Percentiles rank a stretch among this genome's conserved stretches.
Evolutionary conservation across 2,113 vertebrate genomes (phyloP).

Genomic region (Notechis scutatus): DNA sequence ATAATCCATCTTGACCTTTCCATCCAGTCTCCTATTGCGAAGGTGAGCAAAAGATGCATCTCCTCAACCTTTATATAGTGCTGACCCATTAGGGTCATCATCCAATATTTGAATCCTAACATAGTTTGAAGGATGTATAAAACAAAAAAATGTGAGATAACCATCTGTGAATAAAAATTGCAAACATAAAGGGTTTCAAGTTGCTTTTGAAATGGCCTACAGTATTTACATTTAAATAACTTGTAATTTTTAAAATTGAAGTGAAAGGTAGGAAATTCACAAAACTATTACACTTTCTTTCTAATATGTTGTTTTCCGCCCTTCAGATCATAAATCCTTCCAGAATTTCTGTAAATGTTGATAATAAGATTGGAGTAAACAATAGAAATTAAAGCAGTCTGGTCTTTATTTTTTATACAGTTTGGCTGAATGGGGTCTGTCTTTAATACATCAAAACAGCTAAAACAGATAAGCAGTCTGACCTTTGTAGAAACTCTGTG

Average conservation of each 20-base stretch:
- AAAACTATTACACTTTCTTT: not conserved
- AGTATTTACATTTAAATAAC: slow-evolving; percentile 18
- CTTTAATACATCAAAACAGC: slow-evolving; percentile 8
- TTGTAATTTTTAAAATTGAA: slow-evolving; percentile 18
- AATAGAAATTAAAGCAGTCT: not conserved
- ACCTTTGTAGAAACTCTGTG: slow-evolving; percentile 21
- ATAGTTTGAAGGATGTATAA: not conserved
- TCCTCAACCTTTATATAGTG: not conserved
- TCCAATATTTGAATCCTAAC: not conserved
- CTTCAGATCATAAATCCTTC: slow-evolving; percentile 4
- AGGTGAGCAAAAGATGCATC: not conserved
- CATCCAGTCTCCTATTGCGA: not conserved
- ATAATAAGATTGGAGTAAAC: slow-evolving; percentile 6
- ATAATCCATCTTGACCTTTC: not conserved
- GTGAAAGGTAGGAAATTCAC: not conserved
- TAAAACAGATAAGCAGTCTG: slow-evolving; percentile 26
- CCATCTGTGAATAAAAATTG: slow-evolving; percentile 14
- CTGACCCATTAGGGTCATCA: not conserved
- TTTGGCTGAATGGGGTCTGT: not conserved
- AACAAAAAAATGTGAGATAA: not conserved
- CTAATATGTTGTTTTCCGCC: slow-evolving; percentile 7
- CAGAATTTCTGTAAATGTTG: not conserved
- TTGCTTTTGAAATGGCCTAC: not conserved
- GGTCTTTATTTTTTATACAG: not conserved
- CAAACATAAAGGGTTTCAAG: not conserved